Conservation (phyloP, 2,797 vertebrate species). For the Lepus oiostolus region DNA sequence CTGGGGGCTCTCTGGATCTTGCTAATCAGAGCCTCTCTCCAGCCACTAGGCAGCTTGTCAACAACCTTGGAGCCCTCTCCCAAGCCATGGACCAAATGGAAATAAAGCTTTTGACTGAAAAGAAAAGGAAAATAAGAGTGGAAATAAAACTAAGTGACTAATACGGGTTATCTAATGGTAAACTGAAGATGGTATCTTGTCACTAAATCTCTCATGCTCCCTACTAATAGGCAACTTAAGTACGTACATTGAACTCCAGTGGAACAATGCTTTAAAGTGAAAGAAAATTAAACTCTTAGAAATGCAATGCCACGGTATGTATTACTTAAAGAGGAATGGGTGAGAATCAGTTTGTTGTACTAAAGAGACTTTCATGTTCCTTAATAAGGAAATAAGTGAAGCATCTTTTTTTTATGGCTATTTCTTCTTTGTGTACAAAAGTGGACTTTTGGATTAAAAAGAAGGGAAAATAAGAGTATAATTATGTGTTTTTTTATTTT, state of each 20-base stretch:
- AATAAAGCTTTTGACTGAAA: no score
- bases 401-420: neutral
- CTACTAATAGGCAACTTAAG: neutral
- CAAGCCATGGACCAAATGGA: no score
- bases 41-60: no score
- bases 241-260: neutral
- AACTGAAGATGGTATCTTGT: neutral
- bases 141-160: neutral
- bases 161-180: neutral
- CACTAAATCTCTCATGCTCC: neutral
- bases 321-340: neutral
- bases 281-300: constrained; percentile 23
- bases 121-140: neutral
- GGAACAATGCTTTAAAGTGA: constrained; percentile 26
- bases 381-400: neutral
- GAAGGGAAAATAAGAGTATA: neutral
- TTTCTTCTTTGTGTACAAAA: neutral
- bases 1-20: no score
- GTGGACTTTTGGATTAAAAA: neutral
- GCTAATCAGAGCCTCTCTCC: no score
- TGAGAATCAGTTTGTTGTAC: constrained; percentile 2
- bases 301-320: neutral
- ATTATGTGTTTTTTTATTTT: neutral
- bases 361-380: neutral
- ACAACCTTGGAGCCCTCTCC: no score